Percentiles rank a stretch among this genome's conserved stretches.
Evolutionary conservation across 2,113 vertebrate species (phyloP).

Genomic region (Daboia siamensis): DNA sequence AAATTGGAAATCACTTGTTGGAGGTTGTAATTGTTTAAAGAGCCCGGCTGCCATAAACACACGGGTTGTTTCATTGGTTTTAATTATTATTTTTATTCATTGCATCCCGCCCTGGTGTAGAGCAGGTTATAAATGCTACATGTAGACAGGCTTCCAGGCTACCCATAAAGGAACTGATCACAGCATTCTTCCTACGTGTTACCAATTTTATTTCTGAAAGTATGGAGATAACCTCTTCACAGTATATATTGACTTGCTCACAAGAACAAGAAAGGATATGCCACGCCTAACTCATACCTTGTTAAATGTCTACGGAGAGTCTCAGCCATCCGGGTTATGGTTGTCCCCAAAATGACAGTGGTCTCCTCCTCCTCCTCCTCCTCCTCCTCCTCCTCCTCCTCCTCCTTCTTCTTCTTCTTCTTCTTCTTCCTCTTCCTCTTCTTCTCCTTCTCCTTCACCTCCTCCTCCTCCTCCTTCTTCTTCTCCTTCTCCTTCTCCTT

Average conservation of each 20-base stretch:
- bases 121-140: neutral
- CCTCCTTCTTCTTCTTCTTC: fast-evolving
- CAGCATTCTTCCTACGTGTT: neutral
- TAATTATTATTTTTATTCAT: neutral
- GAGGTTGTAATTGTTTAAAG: neutral
- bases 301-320: neutral
- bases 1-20: neutral
- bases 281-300: neutral
- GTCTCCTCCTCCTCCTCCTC: no score
- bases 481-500: fast-evolving
- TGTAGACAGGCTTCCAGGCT: neutral
- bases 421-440: fast-evolving
- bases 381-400: no score
- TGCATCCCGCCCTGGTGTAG: neutral
- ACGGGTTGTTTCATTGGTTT: neutral
- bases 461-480: no score
- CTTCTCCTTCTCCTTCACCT: fast-evolving
- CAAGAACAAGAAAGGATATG: neutral
- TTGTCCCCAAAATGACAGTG: neutral
- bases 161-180: neutral
- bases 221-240: neutral
- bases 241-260: neutral
- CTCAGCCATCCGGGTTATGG: neutral
- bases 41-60: neutral
- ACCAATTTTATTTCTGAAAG: neutral